These are phyloP conservation scores for Darevskia nairensis DNA, from an alignment of 2,797 vertebrate genomes.

Conservation along the genomic window DNA sequence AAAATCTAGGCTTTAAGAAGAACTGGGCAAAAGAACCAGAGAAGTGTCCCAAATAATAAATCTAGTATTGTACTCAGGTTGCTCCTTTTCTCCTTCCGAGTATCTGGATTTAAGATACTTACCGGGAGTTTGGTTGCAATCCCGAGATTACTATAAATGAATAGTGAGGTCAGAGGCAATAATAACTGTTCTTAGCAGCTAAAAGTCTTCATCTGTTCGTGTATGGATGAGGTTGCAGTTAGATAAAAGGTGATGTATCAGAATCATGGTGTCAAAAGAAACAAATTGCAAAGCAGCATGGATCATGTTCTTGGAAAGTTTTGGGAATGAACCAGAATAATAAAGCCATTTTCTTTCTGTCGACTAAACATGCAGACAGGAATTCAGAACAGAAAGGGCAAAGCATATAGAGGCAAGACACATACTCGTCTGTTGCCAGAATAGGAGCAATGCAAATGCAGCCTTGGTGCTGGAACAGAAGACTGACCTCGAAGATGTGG, in stretches of 20 bases:
- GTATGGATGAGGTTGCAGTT: neutral
- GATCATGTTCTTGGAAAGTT: no score
- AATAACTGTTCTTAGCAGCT: neutral
- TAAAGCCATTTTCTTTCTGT: neutral
- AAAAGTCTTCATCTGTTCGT: neutral
- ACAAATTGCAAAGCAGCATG: neutral
- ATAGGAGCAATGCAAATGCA: neutral
- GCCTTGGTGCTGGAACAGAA: neutral
- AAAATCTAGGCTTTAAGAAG: neutral
- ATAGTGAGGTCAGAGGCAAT: neutral
- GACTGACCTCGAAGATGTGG: neutral
- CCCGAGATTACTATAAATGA: neutral
- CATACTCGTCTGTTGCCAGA: neutral
- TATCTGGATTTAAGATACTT: neutral
- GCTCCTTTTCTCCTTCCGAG: neutral
- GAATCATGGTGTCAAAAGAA: neutral
- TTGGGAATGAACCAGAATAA: neutral
- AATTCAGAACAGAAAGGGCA: neutral
- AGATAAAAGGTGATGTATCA: neutral
- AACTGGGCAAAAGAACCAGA: neutral
- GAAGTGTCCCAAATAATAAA: neutral
- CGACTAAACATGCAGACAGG: neutral
- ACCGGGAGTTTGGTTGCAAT: neutral
- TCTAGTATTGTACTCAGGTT: neutral
- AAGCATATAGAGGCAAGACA: no score